These are phyloP conservation scores for Apodemus speciosus DNA, from an alignment of 2,113 vertebrate species.

Conservation along the genomic window DNA sequence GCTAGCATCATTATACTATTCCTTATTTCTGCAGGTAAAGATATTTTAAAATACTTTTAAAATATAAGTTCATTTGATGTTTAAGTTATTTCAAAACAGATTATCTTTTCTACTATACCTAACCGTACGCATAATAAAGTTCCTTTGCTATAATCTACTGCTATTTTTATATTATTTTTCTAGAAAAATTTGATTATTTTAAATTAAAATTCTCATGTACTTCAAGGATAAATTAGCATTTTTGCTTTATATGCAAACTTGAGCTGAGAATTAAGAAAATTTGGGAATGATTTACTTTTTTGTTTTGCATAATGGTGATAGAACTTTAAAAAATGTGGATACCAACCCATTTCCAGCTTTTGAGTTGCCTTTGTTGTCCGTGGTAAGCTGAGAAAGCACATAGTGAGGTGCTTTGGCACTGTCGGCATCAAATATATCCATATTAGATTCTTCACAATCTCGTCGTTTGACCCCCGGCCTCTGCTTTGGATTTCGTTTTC, in stretches of 20 bases:
- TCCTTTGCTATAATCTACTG: constrained; percentile 51
- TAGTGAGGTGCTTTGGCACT: constrained; percentile 99
- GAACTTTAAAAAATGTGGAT: constrained; percentile 85
- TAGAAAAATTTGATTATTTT: constrained; percentile 70
- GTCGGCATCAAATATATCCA: constrained; percentile 99
- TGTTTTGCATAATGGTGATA: constrained; percentile 82
- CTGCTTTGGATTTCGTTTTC: constrained; percentile 97
- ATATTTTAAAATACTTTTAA: constrained; percentile 62
- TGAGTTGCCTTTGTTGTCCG: constrained; percentile 94
- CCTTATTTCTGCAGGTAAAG: constrained; percentile 70
- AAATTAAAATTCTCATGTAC: constrained; percentile 56
- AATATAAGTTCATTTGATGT: constrained; percentile 63
- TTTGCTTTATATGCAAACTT: constrained; percentile 78
- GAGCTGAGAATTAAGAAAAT: constrained; percentile 68
- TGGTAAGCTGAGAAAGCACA: constrained; percentile 97
- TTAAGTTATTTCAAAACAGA: constrained; percentile 66
- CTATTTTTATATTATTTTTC: constrained; percentile 66
- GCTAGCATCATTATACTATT: neutral
- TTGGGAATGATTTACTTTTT: constrained; percentile 75
- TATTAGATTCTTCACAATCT: constrained; percentile 91
- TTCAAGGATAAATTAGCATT: constrained; percentile 59
- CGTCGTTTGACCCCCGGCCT: constrained; percentile 94
- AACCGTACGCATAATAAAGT: constrained; percentile 20
- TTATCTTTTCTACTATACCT: constrained; percentile 63
- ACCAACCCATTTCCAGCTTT: constrained; percentile 96